A percentile compares a stretch with the other conserved stretches of the same genome.
phyloP scores from a whole-genome alignment of 1,140 invertebrate species.

The Drosophila micromelanica region DNA sequence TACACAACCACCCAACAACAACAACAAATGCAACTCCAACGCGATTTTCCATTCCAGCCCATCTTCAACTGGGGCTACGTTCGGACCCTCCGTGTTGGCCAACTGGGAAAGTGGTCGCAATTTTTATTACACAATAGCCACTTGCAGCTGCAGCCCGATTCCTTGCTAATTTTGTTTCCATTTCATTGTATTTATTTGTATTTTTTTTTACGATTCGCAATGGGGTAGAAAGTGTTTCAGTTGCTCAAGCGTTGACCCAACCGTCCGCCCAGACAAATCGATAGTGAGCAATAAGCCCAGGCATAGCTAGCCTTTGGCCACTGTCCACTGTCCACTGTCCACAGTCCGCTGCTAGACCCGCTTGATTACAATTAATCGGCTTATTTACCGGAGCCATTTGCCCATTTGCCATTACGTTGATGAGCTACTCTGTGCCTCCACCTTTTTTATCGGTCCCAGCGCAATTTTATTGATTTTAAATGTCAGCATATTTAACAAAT shows the following conservation, averaged over 20 bases:
- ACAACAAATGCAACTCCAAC: constrained; percentile 6
- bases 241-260: constrained; percentile 68
- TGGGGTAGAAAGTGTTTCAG: constrained; percentile 78
- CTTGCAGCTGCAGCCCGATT: constrained; percentile 32
- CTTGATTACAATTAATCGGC: constrained; percentile 83
- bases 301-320: constrained; percentile 24
- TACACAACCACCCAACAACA: constrained; percentile 60
- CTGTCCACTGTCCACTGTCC: constrained; percentile 23
- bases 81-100: constrained; percentile 2
- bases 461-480: constrained; percentile 71
- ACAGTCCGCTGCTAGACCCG: constrained; percentile 32
- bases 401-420: constrained; percentile 30
- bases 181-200: constrained; percentile 10
- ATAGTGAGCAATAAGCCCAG: constrained; percentile 52
- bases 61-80: background rate
- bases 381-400: constrained; percentile 63
- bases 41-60: background rate
- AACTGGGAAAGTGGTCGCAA: constrained; percentile 7
- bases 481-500: constrained; percentile 45
- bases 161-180: constrained; percentile 29
- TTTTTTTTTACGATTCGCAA: constrained; percentile 19
- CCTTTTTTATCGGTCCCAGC: background rate
- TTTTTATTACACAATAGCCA: constrained; percentile 55
- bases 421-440: constrained; percentile 30
- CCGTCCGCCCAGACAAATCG: constrained; percentile 68